Evolutionary conservation across 2,888 invertebrate species (phyloP).

Genomic region (Aquatica leii): DNA sequence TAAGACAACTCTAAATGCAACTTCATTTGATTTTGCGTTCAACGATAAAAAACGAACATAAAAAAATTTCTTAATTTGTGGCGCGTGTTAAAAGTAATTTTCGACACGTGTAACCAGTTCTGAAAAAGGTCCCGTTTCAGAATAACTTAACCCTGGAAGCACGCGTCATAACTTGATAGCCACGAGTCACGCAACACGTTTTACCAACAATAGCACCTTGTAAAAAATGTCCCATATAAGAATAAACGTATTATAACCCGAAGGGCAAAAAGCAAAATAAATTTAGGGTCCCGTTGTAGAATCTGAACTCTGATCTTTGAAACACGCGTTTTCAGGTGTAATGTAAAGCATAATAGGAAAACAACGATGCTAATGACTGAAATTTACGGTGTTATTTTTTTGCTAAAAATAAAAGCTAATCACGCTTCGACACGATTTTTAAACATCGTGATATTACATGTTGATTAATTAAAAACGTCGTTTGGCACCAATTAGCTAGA

Average conservation of each 20-base stretch:
- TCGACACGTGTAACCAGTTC: constrained; percentile 1
- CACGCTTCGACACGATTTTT: constrained; percentile 42
- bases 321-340: not conserved
- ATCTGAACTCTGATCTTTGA: constrained; percentile 7
- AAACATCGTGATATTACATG: constrained; percentile 55
- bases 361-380: not conserved
- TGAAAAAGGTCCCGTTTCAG: constrained; percentile 8
- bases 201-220: not conserved
- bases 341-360: not conserved
- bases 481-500: constrained; percentile 61
- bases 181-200: constrained; percentile 1
- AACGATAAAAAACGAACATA: not conserved
- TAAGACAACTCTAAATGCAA: too few relatives aligned
- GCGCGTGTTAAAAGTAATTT: too few relatives aligned
- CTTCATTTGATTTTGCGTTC: too few relatives aligned
- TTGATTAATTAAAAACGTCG: constrained; percentile 61
- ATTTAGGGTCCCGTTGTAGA: constrained; percentile 14
- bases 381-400: constrained; percentile 7
- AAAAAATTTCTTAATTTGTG: not conserved
- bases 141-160: constrained; percentile 2
- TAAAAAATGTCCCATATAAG: constrained; percentile 1
- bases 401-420: not conserved
- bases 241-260: not conserved
- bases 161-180: constrained; percentile 4
- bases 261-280: constrained; percentile 1